Conservation (phyloP, 2,797 vertebrate genomes). For the Etheostoma nigrum region DNA sequence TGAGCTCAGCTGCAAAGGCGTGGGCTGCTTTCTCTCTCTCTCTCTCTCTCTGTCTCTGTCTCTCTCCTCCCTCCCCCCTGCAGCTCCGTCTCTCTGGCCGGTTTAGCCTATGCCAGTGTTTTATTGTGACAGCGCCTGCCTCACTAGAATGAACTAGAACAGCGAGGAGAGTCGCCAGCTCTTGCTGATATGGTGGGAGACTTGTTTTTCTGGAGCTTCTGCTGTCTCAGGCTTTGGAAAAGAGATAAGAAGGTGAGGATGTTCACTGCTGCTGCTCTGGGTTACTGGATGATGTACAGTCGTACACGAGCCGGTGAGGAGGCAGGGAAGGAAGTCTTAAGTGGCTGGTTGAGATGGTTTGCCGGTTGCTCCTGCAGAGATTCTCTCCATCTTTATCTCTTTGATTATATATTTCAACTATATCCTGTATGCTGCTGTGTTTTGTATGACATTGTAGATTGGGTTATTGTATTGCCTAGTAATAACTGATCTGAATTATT, state of each 20-base stretch:
- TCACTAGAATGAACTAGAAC: constrained; percentile 75
- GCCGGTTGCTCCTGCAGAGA: constrained; percentile 22
- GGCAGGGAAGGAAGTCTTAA: constrained; percentile 27
- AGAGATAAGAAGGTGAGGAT: constrained; percentile 86
- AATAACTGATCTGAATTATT: constrained; percentile 28
- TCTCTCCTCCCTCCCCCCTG: constrained; percentile 36
- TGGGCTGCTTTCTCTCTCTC: constrained; percentile 59
- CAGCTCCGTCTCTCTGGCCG: constrained; percentile 47
- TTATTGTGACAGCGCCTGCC: constrained; percentile 74
- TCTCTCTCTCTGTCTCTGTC: constrained; percentile 35
- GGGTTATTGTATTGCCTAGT: constrained; percentile 43
- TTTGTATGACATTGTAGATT: constrained; percentile 49
- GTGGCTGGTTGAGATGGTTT: constrained; percentile 35
- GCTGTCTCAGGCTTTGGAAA: constrained; percentile 87
- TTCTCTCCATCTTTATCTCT: constrained; percentile 4
- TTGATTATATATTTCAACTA: not conserved
- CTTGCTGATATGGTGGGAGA: constrained; percentile 85
- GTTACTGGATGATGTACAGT: no score
- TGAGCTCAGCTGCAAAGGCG: constrained; percentile 85
- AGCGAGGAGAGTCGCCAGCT: constrained; percentile 49
- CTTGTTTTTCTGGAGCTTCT: constrained; percentile 86
- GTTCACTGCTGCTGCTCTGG: constrained; percentile 15
- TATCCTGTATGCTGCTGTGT: not conserved
- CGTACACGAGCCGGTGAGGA: constrained; percentile 37
- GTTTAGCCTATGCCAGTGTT: constrained; percentile 68